These are phyloP conservation scores for Ophion slaviceki DNA, from an alignment of 2,888 invertebrate species.

Conservation along the genomic window DNA sequence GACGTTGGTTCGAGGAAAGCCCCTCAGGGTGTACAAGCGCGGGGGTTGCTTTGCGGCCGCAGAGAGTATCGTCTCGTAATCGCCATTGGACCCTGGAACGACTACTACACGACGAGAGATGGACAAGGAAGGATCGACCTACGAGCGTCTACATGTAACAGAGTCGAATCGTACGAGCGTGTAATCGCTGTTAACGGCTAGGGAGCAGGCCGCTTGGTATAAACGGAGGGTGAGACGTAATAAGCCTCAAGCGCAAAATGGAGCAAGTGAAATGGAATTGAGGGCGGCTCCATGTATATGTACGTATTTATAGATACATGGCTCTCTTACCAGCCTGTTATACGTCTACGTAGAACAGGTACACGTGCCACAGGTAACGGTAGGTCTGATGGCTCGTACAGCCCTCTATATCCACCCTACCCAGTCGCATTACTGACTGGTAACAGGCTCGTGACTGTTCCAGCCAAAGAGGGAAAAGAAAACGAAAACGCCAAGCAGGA, in stretches of 20 bases:
- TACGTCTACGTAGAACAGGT: not conserved
- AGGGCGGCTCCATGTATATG: not conserved
- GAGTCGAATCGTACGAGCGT: constrained; percentile 55
- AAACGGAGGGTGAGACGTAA: constrained; percentile 25
- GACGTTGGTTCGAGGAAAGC: constrained; percentile 33
- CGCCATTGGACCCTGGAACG: constrained; percentile 46
- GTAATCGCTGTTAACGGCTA: constrained; percentile 53
- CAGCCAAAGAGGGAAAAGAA: not conserved
- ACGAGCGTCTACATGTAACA: constrained; percentile 45
- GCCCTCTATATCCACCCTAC: not conserved
- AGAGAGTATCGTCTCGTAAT: constrained; percentile 55
- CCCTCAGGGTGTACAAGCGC: constrained; percentile 45
- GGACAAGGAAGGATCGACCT: constrained; percentile 54
- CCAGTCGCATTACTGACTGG: not conserved
- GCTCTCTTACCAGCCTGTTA: not conserved
- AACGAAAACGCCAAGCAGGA: not conserved
- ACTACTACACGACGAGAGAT: constrained; percentile 36
- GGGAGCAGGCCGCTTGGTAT: not conserved
- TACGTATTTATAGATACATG: not conserved
- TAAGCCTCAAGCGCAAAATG: constrained; percentile 39
- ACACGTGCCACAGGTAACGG: not conserved
- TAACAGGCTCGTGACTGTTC: not conserved
- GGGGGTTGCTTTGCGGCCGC: constrained; percentile 5
- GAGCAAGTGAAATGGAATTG: constrained; percentile 31
- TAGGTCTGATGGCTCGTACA: not conserved